Evolutionary conservation across 2,888 invertebrate species (phyloP).

Genomic region (Drosophila phalerata): DNA sequence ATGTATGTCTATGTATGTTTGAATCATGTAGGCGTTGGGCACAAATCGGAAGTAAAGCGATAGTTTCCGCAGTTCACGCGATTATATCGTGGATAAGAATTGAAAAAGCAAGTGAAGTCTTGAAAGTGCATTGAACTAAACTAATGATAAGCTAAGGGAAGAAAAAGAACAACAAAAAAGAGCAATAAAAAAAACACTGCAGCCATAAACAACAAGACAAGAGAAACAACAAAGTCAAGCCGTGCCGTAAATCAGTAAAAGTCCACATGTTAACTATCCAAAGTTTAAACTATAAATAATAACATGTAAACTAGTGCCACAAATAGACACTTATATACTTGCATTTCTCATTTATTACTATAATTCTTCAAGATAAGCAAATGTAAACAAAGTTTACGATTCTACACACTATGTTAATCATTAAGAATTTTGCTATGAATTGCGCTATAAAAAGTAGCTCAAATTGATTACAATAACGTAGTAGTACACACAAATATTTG

Average conservation of each 20-base stretch:
- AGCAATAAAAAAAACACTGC: slow-evolving; percentile 11
- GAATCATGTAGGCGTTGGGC: slow-evolving; percentile 64
- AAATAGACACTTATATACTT: not conserved
- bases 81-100: slow-evolving; percentile 46
- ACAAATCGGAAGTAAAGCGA: slow-evolving; percentile 69
- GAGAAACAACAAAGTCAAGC: slow-evolving; percentile 16
- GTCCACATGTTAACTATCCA: not conserved
- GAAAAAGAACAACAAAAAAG: slow-evolving; percentile 24
- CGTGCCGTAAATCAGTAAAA: slow-evolving; percentile 15
- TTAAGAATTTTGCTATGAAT: not conserved
- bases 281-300: not conserved
- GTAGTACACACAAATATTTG: slow-evolving; percentile 5
- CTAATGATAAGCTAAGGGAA: slow-evolving; percentile 43
- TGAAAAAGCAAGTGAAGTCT: slow-evolving; percentile 35
- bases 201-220: slow-evolving; percentile 11
- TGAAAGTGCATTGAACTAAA: slow-evolving; percentile 59
- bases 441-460: not conserved
- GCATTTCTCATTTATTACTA: not conserved
- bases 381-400: not conserved
- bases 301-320: not conserved
- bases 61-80: slow-evolving; percentile 41
- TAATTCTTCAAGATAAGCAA: not conserved
- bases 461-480: slow-evolving; percentile 12
- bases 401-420: not conserved
- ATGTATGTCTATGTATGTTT: slow-evolving; percentile 13